phyloP scores from a whole-genome alignment of 2,888 invertebrate genomes.

The Synergus umbraculus region DNA sequence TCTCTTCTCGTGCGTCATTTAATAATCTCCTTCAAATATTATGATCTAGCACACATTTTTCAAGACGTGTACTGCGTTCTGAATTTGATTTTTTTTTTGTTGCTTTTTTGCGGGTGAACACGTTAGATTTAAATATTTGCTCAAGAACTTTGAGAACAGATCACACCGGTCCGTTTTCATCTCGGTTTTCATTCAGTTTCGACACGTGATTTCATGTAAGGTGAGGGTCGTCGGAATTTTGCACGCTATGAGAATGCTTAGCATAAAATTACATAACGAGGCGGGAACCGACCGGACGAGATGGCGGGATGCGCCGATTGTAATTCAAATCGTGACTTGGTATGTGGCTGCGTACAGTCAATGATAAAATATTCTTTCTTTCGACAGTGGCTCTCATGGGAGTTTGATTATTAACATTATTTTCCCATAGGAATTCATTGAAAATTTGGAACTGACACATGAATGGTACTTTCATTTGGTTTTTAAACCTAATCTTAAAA shows the following conservation, averaged over 20 bases:
- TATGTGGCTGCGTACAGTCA: constrained; percentile 48
- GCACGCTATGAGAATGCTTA: constrained; percentile 51
- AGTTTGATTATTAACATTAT: not conserved
- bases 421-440: not conserved
- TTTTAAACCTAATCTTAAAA: not conserved
- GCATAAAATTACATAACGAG: constrained; percentile 72
- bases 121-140: constrained; percentile 4
- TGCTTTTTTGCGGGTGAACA: not conserved
- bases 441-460: not conserved
- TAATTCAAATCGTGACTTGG: constrained; percentile 72
- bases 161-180: not conserved
- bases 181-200: not conserved
- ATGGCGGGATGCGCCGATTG: constrained; percentile 71
- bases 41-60: too few species aligned
- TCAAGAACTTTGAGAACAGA: not conserved
- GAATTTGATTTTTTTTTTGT: not conserved
- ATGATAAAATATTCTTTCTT: constrained; percentile 34
- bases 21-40: too few species aligned
- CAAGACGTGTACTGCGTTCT: not conserved
- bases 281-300: constrained; percentile 65
- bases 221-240: constrained; percentile 14
- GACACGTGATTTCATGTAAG: constrained; percentile 15
- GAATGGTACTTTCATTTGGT: not conserved
- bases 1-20: too few species aligned
- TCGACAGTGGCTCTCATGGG: constrained; percentile 12